Conservation (phyloP, 2,797 vertebrate species). For the Percopsis omiscomaycus region DNA sequence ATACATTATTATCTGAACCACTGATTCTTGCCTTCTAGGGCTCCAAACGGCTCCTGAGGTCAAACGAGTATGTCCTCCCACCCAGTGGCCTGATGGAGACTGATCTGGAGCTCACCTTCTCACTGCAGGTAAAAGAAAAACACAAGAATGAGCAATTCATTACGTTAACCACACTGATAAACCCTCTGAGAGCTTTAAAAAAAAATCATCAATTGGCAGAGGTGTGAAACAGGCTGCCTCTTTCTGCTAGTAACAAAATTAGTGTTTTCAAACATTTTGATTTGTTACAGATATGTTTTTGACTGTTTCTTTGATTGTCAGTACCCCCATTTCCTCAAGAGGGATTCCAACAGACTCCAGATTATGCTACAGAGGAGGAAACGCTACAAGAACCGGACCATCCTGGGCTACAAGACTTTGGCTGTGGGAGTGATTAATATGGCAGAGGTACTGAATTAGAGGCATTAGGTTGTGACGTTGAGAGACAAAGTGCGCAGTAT, state of each 20-base stretch:
- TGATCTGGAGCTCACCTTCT: constrained; percentile 90
- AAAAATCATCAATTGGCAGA: too few species aligned
- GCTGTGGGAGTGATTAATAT: constrained; percentile 91
- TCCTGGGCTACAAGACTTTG: constrained; percentile 91
- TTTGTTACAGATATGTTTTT: neutral
- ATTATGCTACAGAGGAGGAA: constrained; percentile 92
- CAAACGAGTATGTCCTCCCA: constrained; percentile 87
- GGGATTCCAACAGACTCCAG: constrained; percentile 89
- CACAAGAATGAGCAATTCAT: constrained; percentile 2
- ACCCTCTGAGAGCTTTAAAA: too few species aligned
- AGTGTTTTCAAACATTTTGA: neutral
- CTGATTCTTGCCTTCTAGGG: constrained; percentile 69
- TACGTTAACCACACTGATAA: too few species aligned
- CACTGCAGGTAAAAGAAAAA: constrained; percentile 81
- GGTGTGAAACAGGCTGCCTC: too few species aligned
- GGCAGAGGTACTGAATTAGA: constrained; percentile 80
- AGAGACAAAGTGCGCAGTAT: constrained; percentile 48
- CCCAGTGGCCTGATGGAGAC: constrained; percentile 91
- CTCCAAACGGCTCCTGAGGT: constrained; percentile 87
- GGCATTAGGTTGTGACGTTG: constrained; percentile 12
- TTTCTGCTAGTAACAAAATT: neutral
- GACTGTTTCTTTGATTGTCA: constrained; percentile 44
- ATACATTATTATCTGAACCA: neutral
- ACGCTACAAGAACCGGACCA: constrained; percentile 93
- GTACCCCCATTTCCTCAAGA: constrained; percentile 93